Conservation (phyloP, 2,888 invertebrate genomes). For the Perizoma flavofasciatum region DNA sequence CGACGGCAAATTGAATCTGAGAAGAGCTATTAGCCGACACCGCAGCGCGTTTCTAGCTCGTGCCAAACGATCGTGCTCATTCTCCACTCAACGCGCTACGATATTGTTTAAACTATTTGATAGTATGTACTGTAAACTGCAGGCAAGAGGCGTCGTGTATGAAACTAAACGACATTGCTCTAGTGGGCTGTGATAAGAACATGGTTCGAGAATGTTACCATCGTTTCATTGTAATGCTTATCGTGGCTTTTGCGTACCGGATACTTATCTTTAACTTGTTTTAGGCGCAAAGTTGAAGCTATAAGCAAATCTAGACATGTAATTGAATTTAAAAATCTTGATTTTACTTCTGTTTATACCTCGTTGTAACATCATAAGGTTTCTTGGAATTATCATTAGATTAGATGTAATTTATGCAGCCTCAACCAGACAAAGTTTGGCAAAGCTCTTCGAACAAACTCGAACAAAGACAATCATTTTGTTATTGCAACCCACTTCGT, state of each 20-base stretch:
- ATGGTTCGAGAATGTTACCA: slow-evolving; percentile 27
- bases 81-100: slow-evolving; percentile 52
- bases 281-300: not conserved
- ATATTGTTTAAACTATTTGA: slow-evolving; percentile 62
- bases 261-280: not conserved
- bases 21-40: slow-evolving; percentile 80
- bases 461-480: slow-evolving; percentile 12
- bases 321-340: no score
- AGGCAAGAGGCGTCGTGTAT: slow-evolving; percentile 52
- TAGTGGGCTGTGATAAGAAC: slow-evolving; percentile 33
- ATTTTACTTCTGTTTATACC: no score
- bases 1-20: slow-evolving; percentile 79
- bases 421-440: no score
- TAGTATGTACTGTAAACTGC: slow-evolving; percentile 51
- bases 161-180: slow-evolving; percentile 51
- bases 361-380: no score
- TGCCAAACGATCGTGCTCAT: slow-evolving; percentile 71
- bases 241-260: not conserved
- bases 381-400: no score
- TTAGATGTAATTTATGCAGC: no score
- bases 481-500: slow-evolving; percentile 18
- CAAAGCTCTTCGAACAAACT: not conserved
- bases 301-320: no score
- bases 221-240: not conserved
- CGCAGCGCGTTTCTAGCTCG: slow-evolving; percentile 64